Evolutionary conservation across 2,797 vertebrate genomes (phyloP).

Genomic region (Sebastes elongatus): DNA sequence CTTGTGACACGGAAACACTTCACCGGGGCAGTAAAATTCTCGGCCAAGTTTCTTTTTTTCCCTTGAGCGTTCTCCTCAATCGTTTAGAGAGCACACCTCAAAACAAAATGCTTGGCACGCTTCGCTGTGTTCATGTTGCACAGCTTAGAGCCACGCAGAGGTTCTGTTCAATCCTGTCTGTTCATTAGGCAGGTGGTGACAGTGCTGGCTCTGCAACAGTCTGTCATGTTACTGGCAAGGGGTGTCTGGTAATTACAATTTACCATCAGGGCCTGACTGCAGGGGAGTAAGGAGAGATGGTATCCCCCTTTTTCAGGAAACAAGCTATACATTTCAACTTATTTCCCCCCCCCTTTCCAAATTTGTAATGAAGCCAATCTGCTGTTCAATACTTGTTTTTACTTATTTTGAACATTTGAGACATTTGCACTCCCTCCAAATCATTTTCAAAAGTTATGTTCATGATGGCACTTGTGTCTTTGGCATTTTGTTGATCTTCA

Average conservation of each 20-base stretch:
- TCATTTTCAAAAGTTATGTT: neutral
- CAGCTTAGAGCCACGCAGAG: conserved; percentile 40
- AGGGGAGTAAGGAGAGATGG: conserved; percentile 32
- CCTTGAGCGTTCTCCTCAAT: conserved; percentile 45
- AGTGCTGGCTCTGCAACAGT: conserved; percentile 57
- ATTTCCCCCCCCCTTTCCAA: neutral
- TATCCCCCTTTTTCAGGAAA: conserved; percentile 24
- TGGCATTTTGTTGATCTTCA: neutral
- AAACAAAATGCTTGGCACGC: conserved; percentile 60
- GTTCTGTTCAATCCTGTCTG: conserved; percentile 75
- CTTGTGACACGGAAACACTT: conserved; percentile 64
- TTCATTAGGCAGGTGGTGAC: conserved; percentile 74
- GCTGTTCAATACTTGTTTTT: neutral
- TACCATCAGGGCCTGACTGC: conserved; percentile 49
- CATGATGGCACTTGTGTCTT: neutral
- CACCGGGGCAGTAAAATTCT: conserved; percentile 53
- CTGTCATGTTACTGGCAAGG: conserved; percentile 63
- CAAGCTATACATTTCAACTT: conserved; percentile 32
- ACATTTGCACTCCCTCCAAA: neutral
- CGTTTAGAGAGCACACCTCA: conserved; percentile 61
- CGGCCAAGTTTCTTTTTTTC: conserved; percentile 27
- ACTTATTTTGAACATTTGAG: neutral
- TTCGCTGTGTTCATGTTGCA: conserved; percentile 43
- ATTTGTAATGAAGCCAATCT: neutral
- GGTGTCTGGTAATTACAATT: conserved; percentile 62